Evolutionary conservation across 2,888 invertebrate species (phyloP).

Genomic region (Eilema griseolum): DNA sequence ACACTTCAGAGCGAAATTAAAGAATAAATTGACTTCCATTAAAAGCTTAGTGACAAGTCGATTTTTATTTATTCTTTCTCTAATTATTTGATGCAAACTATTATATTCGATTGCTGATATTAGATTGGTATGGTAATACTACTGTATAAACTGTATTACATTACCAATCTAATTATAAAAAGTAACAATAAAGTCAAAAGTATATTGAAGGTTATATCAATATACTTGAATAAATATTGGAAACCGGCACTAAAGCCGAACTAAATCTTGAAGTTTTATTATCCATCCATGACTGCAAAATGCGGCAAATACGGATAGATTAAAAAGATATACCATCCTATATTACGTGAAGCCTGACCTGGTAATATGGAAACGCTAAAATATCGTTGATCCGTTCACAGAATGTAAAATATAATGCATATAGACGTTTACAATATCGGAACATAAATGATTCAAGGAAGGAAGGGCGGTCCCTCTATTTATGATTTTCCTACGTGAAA

Average conservation of each 20-base stretch:
- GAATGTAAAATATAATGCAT: slow-evolving; percentile 38
- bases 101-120: too few relatives aligned
- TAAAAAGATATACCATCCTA: background rate
- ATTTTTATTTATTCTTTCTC: too few relatives aligned
- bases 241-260: background rate
- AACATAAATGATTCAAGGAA: slow-evolving; percentile 48
- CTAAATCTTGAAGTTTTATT: slow-evolving; percentile 4
- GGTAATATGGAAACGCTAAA: slow-evolving; percentile 27
- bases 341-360: background rate
- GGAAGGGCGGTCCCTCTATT: slow-evolving; percentile 49
- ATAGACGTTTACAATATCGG: slow-evolving; percentile 28
- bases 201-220: background rate
- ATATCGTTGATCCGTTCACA: slow-evolving; percentile 31
- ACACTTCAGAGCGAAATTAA: too few relatives aligned
- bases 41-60: too few relatives aligned
- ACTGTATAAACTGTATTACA: too few relatives aligned
- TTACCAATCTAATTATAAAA: background rate
- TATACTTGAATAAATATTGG: background rate
- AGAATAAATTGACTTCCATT: too few relatives aligned
- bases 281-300: background rate
- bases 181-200: too few relatives aligned
- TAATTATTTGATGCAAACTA: too few relatives aligned
- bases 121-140: too few relatives aligned
- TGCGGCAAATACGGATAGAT: background rate
- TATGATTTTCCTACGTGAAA: slow-evolving; percentile 51